These are phyloP conservation scores for Plotosus lineatus DNA, from an alignment of 2,113 vertebrate species.

Conservation along the genomic window DNA sequence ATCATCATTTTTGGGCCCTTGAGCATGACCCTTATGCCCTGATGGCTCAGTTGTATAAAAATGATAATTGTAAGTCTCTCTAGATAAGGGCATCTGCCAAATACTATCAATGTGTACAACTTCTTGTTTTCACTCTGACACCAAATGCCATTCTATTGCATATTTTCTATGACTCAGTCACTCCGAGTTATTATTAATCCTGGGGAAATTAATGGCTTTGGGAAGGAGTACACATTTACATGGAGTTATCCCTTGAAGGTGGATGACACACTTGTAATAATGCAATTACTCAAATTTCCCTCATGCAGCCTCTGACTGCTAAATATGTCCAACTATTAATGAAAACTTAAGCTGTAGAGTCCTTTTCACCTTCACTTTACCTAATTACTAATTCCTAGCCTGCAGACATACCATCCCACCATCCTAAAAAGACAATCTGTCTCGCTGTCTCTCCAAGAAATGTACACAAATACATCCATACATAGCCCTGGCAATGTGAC, in stretches of 20 bases:
- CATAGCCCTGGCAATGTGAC: neutral
- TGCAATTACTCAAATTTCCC: slow-evolving; percentile 32
- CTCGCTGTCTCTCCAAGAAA: neutral
- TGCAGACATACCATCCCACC: slow-evolving; percentile 44
- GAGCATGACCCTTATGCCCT: too few species aligned
- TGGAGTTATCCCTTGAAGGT: slow-evolving; percentile 47
- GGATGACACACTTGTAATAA: slow-evolving; percentile 58
- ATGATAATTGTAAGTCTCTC: too few species aligned
- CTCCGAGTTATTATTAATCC: slow-evolving; percentile 2
- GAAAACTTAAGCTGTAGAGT: slow-evolving; percentile 38
- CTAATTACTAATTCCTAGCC: slow-evolving; percentile 61
- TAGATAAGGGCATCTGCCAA: too few species aligned
- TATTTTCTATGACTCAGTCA: slow-evolving; percentile 49
- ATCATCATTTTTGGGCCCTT: too few species aligned
- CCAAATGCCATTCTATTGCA: neutral
- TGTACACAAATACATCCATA: neutral
- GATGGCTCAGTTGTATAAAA: too few species aligned
- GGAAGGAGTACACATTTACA: slow-evolving; percentile 55
- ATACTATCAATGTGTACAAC: too few species aligned
- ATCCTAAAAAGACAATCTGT: neutral
- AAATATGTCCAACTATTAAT: slow-evolving; percentile 45
- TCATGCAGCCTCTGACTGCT: slow-evolving; percentile 3
- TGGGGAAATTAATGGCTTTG: slow-evolving; percentile 30
- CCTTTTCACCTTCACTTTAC: slow-evolving; percentile 64
- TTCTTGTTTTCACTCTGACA: neutral